Evolutionary conservation across 1,140 invertebrate genomes (phyloP).

Genomic region (Drosophila ironensis): DNA sequence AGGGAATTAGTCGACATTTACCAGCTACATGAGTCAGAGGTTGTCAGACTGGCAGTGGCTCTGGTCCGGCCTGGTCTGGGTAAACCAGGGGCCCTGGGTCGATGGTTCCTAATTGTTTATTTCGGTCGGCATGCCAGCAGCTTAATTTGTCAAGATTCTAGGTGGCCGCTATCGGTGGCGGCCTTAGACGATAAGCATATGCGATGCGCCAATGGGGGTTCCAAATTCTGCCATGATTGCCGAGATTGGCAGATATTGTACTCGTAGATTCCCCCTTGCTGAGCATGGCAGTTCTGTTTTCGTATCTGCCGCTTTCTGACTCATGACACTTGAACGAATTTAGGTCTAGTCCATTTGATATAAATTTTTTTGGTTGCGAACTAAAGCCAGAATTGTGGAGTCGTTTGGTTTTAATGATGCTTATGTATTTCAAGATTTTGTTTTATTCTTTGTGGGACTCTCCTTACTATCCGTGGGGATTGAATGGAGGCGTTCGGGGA

Average conservation of each 20-base stretch:
- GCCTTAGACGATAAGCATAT: slow-evolving; percentile 25
- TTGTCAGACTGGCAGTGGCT: slow-evolving; percentile 12
- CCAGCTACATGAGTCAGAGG: slow-evolving; percentile 21
- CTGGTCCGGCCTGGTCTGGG: slow-evolving; percentile 2
- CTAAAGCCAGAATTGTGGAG: not conserved
- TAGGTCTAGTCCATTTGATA: slow-evolving; percentile 1
- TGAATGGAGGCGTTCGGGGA: slow-evolving; percentile 64
- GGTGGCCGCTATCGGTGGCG: slow-evolving; percentile 23
- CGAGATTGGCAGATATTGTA: slow-evolving; percentile 39
- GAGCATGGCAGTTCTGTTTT: slow-evolving; percentile 1
- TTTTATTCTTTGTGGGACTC: too few species aligned
- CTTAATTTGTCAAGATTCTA: slow-evolving; percentile 51
- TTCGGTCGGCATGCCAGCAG: slow-evolving; percentile 25
- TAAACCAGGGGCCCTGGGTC: slow-evolving; percentile 14
- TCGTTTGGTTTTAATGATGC: too few species aligned
- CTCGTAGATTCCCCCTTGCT: slow-evolving; percentile 6
- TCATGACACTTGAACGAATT: slow-evolving; percentile 52
- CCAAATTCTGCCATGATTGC: slow-evolving; percentile 17
- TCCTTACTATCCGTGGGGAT: slow-evolving; percentile 66
- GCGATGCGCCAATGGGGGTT: slow-evolving; percentile 21
- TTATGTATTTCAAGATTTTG: too few species aligned
- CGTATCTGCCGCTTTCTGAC: slow-evolving; percentile 16
- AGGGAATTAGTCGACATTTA: slow-evolving; percentile 5
- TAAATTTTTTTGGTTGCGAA: slow-evolving; percentile 45
- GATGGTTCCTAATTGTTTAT: slow-evolving; percentile 41